Evolutionary conservation across 2,888 invertebrate genomes (phyloP), one percentile per base, ranked within the genome.

Genomic region (Cephus nigrinus): DNA sequence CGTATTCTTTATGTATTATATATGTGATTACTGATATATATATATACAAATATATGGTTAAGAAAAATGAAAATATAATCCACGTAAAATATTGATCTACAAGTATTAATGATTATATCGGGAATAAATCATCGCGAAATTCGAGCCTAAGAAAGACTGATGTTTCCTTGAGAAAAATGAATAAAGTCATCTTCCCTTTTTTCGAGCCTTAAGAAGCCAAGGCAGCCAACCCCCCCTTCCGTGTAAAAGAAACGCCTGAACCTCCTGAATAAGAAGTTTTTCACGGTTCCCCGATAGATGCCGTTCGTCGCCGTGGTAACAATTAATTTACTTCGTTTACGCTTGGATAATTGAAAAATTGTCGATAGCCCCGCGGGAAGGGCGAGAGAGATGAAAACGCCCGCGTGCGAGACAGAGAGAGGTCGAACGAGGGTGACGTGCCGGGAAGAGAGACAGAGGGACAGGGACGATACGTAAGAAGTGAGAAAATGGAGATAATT

Each of bases 401-500:
- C 80, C 75, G 71, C 73, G 78, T 73, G 75, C 72, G 76, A 77
- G 73, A 76, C 69, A 55, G 34, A 74, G 73, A 74, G 36, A 35
- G 55, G 68, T 15, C 36, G 30, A 69, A 69, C 34, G 32, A 69
- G 32, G 40, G 11, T 31, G 73, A 76, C 55, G 34, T n/a, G 68
- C 30, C 69, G 36, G 30, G 40, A 74, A 36, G 72, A 69, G 40
- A 40, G 40, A 40, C 15, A 40, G 40, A 40, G 40, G 15, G 15
- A 5, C 15, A 5, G 40, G 5, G 40, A 40, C 40, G 40, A 12
- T 68, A 84, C 86, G 82, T 87, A 87, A 87, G 88, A 85, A 85
- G 84, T 84, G 87, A 86, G 86, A 86, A 85, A 86, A 85, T 83
- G 83, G 84, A 88, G 88, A 88, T 88, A 88, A 88, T 89, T 88